Base-by-base conservation (phyloP, 1,140 invertebrate genomes). In the Bombus sibiricus region DNA sequence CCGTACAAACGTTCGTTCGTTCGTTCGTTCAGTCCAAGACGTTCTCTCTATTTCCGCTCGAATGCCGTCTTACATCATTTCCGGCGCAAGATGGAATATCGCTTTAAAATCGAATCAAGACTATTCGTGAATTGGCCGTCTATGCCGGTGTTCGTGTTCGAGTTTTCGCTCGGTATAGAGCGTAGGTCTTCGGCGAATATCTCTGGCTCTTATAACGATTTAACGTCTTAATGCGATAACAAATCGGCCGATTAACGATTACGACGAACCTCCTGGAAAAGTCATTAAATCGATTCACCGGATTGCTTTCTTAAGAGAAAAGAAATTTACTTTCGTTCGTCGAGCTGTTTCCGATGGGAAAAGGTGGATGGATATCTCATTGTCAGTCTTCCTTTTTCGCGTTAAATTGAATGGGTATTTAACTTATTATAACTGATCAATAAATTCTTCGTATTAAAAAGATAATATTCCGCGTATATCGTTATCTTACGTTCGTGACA, bases 91-190 rank as follows among this genome's bases (percentile, higher is more conserved):
- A 95, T 95, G 93, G 94, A 94, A 95, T 95, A 94, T 95, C 94
- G 94, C 94, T 94, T 95, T 93, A 94, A 94, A 95, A 95, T 95
- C 93, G 92, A 95, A 95, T 95, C 94, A 95, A 95, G 94, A 95
- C 92, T 95, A 95, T 95, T 95, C 93, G 93, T 86, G 92, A 94
- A 95, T 95, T 92, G 91, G 87, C 79, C 90, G 83, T 79, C 89
- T 81, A 88, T 83, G 78, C 43, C n/a, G 6, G 59, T 66, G 59
- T 76, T 39, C 53, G 53, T 59, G 34, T 68, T 43, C 62, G 53
- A 28, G 75, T 68, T 43, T 10, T 77, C 41, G 2, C 53, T 47
- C 43, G 3, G 10, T 43, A 68, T 57, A 37, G 8, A 2, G 10
- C 37, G 78, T 57, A 59, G 34, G 6, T 77, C 75, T 72, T 78